Evolutionary conservation across 2,113 vertebrate genomes (phyloP).

Genomic region (Phrynosoma blainvillii): DNA sequence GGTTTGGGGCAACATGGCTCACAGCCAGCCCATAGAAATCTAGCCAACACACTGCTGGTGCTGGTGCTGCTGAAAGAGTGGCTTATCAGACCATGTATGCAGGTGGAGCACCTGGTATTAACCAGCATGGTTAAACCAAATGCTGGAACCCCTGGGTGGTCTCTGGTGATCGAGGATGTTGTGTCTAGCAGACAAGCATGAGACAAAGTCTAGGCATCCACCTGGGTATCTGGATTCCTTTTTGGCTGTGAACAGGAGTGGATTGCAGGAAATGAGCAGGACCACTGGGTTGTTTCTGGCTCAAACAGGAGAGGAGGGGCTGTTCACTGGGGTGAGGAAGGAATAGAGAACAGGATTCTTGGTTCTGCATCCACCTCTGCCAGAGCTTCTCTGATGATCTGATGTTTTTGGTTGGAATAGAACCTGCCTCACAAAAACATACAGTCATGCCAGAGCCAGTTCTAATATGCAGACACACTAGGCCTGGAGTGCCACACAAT

Average conservation of each 20-base stretch:
- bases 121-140: too few species aligned
- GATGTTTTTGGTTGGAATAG: not conserved
- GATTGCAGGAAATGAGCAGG: not conserved
- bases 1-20: not conserved
- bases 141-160: not conserved
- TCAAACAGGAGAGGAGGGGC: not conserved
- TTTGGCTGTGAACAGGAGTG: not conserved
- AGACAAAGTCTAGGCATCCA: not conserved
- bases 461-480: not conserved
- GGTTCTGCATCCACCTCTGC: not conserved
- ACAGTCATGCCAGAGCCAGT: not conserved
- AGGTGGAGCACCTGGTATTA: not conserved
- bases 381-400: not conserved
- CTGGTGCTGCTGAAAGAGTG: not conserved
- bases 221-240: not conserved
- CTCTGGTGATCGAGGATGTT: not conserved
- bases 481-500: not conserved
- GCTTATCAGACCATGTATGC: not conserved
- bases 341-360: not conserved
- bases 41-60: not conserved
- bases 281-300: not conserved
- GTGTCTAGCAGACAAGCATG: not conserved
- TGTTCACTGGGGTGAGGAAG: not conserved
- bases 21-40: not conserved
- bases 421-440: not conserved